Base-by-base conservation (phyloP, 1,140 invertebrate species). In the Lethocerus indicus region DNA sequence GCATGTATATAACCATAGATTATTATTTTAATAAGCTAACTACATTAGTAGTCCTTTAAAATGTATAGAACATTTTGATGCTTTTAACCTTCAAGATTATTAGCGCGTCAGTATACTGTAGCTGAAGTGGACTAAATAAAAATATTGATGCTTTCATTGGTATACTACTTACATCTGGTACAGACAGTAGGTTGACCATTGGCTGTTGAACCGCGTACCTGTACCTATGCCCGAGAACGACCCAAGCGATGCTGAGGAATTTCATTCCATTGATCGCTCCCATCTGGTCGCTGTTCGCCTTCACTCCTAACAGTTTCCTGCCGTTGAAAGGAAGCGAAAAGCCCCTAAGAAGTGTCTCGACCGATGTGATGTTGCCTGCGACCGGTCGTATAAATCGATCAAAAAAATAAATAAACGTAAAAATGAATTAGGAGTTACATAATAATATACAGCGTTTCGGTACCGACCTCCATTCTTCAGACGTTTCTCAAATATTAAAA, bases 221-320 rank as follows among this genome's bases (percentile, higher is more conserved):
- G 47, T 59, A 64, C 12, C 59, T 55, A 49, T 75, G 73, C 3
- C 66, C 71, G 20, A 65, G 59, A 14, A 74, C 61, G 9, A 75
- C 68, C 71, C 72, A 74, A 4, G 66, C 59, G 26, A 71, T 72
- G 39, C 70, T 69, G 2, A 75, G 42, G 40, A 66, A 67, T 42
- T 70, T 61, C 1, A 75, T 56, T 12, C 72, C 72, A 51, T 74
- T 67, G 1, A 75, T 51, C 52, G 68, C 71, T 0, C 50, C 52
- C 13, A 75, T 60, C 0, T 63, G 57, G 26, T 63, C 57, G 0
- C 26, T 32, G 2, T 37, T 36, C 21, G 60, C 54, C 3, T 58
- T 48, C 0, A 64, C 65, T 1, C 36, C 61, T 12, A 71, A 43
- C 1, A 71, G 56, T 41, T 63, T 59, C 29, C 61, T 63, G 2